Percentiles rank a stretch among this genome's conserved stretches.
phyloP scores from a whole-genome alignment of 2,797 vertebrate species.

The Sphaeramia orbicularis region DNA sequence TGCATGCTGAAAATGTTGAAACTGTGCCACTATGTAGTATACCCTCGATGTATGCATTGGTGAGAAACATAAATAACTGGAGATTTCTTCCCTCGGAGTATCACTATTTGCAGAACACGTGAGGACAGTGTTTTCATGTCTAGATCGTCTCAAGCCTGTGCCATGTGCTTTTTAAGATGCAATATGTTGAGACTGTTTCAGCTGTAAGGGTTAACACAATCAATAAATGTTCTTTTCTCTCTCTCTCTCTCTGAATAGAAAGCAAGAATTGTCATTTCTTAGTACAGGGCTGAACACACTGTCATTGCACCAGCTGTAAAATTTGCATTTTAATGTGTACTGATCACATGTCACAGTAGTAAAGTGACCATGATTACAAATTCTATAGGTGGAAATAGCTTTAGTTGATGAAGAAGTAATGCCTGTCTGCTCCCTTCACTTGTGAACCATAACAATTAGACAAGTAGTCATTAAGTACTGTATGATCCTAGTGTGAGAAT shows the following conservation, averaged over 20 bases:
- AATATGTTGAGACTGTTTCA: constrained; percentile 1
- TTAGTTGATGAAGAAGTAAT: not conserved
- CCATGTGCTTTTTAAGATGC: not conserved
- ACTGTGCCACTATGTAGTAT: too few species aligned
- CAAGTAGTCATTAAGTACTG: not conserved
- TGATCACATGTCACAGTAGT: not conserved
- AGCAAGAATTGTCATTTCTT: not conserved
- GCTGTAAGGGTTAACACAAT: not conserved
- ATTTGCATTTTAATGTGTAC: constrained; percentile 3
- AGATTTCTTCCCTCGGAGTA: constrained; percentile 6
- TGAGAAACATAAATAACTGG: not conserved
- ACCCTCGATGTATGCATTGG: too few species aligned
- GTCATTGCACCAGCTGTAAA: not conserved
- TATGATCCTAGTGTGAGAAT: not conserved
- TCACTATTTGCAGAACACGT: constrained; percentile 24
- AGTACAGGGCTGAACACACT: not conserved
- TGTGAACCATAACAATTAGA: not conserved
- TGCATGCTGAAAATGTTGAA: not conserved
- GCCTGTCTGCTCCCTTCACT: not conserved
- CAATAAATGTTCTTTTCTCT: constrained; percentile 10
- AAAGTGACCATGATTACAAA: constrained; percentile 9
- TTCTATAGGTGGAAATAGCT: constrained; percentile 4
- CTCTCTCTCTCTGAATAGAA: not conserved
- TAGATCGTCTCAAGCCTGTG: not conserved
- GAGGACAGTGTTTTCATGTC: constrained; percentile 12